Base-by-base conservation (phyloP, 1,140 invertebrate genomes). In the Chelonus insularis region DNA sequence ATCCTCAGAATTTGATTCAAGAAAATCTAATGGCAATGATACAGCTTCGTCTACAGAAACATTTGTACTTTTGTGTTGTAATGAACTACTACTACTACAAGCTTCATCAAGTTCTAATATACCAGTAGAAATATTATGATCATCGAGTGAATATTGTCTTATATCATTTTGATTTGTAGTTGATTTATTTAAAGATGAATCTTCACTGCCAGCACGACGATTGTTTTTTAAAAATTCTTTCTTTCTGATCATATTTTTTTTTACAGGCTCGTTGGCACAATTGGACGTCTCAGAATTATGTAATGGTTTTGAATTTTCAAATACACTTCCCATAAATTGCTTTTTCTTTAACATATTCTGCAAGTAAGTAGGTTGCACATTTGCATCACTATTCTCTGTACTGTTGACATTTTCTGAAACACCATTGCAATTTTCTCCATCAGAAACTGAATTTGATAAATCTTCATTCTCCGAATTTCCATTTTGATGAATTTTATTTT, bases 141-240 rank as follows among this genome's bases (percentile, higher is more conserved):
- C 39, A 16, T 56, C 54, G 1, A 56, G 20, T 41, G 54, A 60
- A 45, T 20, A 34, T 23, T 60, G 23, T n/a, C 9, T 25, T 14
- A 16, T 45, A 34, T 9, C 32, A 7, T 47, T 18, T 16, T 48
- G 12, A 8, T n/a, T n/a, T n/a, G 34, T 11, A 32, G 6, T 47
- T n/a, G 36, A 34, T 45, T 29, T 52, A 34, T 47, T 55, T 9
- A 45, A 32, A 2, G 58, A 23, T 23, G 32, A 55, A 18, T 61
- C 59, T 45, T 43, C 51, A 50, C 60, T 66, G 20, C 48, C 51
- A 9, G 34, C 36, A 39, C 54, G 60, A 18, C 57, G 55, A 63
- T 63, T 66, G 34, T 37, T 62, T 9, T 60, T 54, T 39, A 66
- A 37, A 5, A 56, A 63, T 60, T 66, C 64, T 12, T 63, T 66